Evolutionary conservation across 2,888 invertebrate genomes (phyloP), one percentile per base, ranked within the genome.

Genomic region (Clistopyga incitator): DNA sequence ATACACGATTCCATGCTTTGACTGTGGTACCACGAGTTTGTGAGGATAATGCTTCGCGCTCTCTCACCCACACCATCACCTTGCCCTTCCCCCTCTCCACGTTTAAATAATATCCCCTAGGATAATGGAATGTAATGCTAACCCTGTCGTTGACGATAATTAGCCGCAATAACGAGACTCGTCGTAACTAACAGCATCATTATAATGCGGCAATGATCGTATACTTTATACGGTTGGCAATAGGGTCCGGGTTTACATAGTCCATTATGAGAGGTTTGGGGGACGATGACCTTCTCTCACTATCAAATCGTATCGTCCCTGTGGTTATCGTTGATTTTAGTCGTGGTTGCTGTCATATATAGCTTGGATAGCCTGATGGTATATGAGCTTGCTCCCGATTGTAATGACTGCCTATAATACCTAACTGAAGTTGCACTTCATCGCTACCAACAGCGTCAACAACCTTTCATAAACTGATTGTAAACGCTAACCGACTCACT

Each of bases 101-200:
- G 61, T 80, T 80, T 68, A 74, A 77, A 80, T 80, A 77, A 80
- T 83, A 80, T 68, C 72, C 72, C 74, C 47, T 25, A 18, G 23
- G 47, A 74, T 78, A 84, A 84, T 84, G 68, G 72, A 80, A 76
- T 84, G 80, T 70, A 80, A 84, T 77, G 76, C 79, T 76, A 67
- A 80, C 70, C 75, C 67, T 80, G 59, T 72, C 76, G 79, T 79
- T 83, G 79, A 83, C 76, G 79, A 83, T 86, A 86, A 85, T 87
- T 84, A 82, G 67, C 81, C 76, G 78, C 80, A 86, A 84, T 88
- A 86, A 86, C 82, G 72, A 81, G 23, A 29, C 65, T 52, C 68
- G 67, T 72, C 71, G 70, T 88, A 84, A 88, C 80, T 84, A 84
- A 80, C 82, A 61, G 52, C 71, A 38, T 81, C 82, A 83, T 88